Percentiles rank a stretch among this genome's conserved stretches.
phyloP scores from a whole-genome alignment of 2,113 vertebrate genomes.

The Microcebus murinus region DNA sequence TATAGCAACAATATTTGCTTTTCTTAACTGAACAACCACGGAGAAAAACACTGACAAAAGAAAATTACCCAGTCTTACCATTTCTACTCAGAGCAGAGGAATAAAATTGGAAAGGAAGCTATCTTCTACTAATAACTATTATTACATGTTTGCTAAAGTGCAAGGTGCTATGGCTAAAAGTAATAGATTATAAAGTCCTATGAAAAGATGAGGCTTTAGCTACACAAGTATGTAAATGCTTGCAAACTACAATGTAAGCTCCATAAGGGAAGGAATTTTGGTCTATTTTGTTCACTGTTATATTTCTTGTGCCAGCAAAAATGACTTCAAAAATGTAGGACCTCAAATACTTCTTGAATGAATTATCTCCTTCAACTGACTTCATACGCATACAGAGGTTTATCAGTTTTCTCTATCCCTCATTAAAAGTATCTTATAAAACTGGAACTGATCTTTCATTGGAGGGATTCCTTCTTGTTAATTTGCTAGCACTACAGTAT shows the following conservation, averaged over 20 bases:
- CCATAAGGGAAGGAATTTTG: not conserved
- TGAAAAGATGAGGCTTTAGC: not conserved
- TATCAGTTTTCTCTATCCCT: not conserved
- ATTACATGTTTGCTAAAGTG: slow-evolving; percentile 3
- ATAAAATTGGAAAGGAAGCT: slow-evolving; percentile 42
- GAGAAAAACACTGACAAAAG: slow-evolving; percentile 40
- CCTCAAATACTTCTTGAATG: slow-evolving; percentile 28
- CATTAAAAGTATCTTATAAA: slow-evolving; percentile 21
- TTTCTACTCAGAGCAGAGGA: not conserved
- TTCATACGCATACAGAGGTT: not conserved
- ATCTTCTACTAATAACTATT: not conserved
- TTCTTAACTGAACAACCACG: not conserved
- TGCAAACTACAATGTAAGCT: not conserved
- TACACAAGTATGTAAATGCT: not conserved
- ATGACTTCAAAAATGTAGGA: not conserved
- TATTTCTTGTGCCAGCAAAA: not conserved
- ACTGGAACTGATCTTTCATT: slow-evolving; percentile 42
- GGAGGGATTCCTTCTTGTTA: slow-evolving; percentile 34
- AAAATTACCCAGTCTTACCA: not conserved
- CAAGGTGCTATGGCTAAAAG: not conserved
- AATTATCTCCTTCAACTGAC: slow-evolving; percentile 2
- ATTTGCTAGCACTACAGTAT: not conserved
- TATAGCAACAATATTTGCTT: not conserved
- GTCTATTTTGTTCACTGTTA: not conserved
- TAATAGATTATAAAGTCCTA: not conserved